Base-by-base conservation (phyloP, 2,113 vertebrate genomes). In the Phrynocephalus versicolor region DNA sequence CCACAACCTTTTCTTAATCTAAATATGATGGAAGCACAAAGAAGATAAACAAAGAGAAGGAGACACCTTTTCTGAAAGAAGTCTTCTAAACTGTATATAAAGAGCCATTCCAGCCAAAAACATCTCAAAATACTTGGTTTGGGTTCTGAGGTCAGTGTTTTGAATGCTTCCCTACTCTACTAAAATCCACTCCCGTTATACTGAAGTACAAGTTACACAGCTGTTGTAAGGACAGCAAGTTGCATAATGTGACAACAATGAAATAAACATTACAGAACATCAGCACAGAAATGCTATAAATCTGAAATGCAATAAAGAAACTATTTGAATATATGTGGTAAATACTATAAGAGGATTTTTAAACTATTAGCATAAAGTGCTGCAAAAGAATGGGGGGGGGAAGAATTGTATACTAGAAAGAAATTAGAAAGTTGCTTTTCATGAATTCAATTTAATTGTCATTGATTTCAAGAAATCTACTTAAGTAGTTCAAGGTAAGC, bases 1-100 rank as follows among this genome's bases (percentile, higher is more conserved):
- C 99, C 99, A 84, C 99, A 99, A 65, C 99, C 99, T 94, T 99
- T 99, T 82, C 98, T 97, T 85, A 99, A 94, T 88, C 99, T 99
- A 82, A 80, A 89, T 8, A 91, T 25, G 88, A 82, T 0, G 35
- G 51, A 91, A 82, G 58, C 18, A 15, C 18, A 55, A 81, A 88
- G 6, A 62, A 83, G 60, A 62, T n/a, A 83, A 73, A 33, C 78
- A 30, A 90, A 21, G 10, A 58, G 13, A 51, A 18, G 37, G 57
- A 41, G n/a, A 14, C 35, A 45, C 78, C 30, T 67, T 30, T n/a
- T 51, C 45, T 51, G 45, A 51, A 51, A 57, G 18, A 6, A 51
- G 55, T 57, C 74, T 77, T 21, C 51, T 60, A 37, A 78, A 60
- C 58, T 3, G 1, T 41, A 73, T 14, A 18, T 16, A 37, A 58